phyloP scores from a whole-genome alignment of 2,888 invertebrate species.

The Trissoscelio sp. region DNA sequence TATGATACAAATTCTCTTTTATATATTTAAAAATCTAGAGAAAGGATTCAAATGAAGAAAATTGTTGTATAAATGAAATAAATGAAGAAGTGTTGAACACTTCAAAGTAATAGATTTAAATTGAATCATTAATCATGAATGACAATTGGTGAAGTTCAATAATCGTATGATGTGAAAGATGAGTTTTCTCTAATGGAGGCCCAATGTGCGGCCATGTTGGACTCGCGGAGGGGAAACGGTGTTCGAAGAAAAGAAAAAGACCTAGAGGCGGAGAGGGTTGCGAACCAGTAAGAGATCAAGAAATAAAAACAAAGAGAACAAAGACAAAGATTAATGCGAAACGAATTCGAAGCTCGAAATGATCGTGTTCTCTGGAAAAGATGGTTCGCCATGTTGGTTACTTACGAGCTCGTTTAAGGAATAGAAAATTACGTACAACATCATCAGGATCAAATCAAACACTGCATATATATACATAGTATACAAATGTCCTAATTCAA shows the following conservation, averaged over 20 bases:
- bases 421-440: conserved; percentile 48
- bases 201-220: conserved; percentile 68
- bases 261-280: conserved; percentile 67
- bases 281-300: conserved; percentile 76
- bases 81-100: too few relatives aligned
- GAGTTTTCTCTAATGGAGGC: conserved; percentile 68
- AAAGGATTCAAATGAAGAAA: too few relatives aligned
- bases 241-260: conserved; percentile 66
- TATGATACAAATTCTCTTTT: too few relatives aligned
- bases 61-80: too few relatives aligned
- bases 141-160: conserved; percentile 17
- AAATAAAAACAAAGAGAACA: conserved; percentile 77
- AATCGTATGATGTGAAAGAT: conserved; percentile 35
- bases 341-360: conserved; percentile 73
- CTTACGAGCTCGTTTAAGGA: conserved; percentile 16
- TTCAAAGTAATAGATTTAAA: too few relatives aligned
- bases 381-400: conserved; percentile 72
- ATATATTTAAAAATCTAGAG: too few relatives aligned
- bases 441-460: neutral
- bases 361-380: conserved; percentile 63
- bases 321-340: conserved; percentile 79
- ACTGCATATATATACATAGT: neutral
- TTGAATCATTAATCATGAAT: too few relatives aligned
- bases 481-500: too few relatives aligned
- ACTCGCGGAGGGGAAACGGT: conserved; percentile 67